Conservation (phyloP, 2,113 vertebrate species). For the Cryptotis parvus region DNA sequence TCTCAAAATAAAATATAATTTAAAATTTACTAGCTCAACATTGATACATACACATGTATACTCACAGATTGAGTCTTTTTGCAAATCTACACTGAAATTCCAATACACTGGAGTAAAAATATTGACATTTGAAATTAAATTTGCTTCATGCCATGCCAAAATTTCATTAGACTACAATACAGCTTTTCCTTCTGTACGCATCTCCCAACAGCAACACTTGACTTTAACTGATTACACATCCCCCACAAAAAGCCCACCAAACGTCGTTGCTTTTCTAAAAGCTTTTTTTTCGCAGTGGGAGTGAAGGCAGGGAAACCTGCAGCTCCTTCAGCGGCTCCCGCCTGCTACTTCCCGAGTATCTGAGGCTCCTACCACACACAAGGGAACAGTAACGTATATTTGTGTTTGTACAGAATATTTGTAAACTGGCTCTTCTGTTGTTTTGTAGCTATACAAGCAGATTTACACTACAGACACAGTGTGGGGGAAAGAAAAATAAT, state of each 20-base stretch:
- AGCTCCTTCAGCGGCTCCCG: neutral
- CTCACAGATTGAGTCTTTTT: neutral
- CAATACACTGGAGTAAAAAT: neutral
- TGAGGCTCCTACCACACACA: neutral
- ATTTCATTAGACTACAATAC: conserved; percentile 45
- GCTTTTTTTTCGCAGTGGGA: conserved; percentile 50
- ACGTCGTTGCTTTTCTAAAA: conserved; percentile 28
- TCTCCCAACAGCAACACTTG: neutral
- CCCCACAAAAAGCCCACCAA: neutral
- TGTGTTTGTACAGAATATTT: conserved; percentile 12
- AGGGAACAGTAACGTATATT: conserved; percentile 9
- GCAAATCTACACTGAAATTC: conserved; percentile 20
- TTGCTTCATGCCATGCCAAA: conserved; percentile 2
- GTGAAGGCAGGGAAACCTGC: neutral
- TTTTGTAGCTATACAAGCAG: conserved; percentile 23
- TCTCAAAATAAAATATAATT: conserved; percentile 50
- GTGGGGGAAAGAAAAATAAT: conserved; percentile 20
- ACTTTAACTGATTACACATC: conserved; percentile 25
- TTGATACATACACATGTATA: conserved; percentile 42
- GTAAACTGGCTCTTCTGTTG: conserved; percentile 32
- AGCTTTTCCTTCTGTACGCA: neutral
- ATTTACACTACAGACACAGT: conserved; percentile 11
- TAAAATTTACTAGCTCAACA: neutral
- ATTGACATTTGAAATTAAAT: conserved; percentile 46
- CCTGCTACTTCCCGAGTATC: neutral